Evolutionary conservation across 1,140 invertebrate species (phyloP), one percentile per base, ranked within the genome.

Genomic region (Trichonephila clavipes): DNA sequence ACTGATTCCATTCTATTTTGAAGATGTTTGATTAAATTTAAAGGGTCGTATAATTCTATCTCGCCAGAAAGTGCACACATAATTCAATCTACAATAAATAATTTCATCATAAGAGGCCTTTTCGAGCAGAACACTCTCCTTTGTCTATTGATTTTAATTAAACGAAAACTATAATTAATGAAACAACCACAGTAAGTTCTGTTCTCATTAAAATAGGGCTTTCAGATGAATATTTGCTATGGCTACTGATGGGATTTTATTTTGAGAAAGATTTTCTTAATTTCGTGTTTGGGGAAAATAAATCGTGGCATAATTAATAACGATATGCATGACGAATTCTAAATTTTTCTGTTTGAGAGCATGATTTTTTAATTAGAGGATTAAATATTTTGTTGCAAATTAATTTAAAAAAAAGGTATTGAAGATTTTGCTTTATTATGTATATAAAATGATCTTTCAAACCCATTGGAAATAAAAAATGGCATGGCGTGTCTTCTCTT

Each of bases 31-130:
- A 77, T 77, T 77, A 77, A 77, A 77, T 77, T 77, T 77, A 77
- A 77, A 77, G 28, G 72, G 72, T 40, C 28, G 34, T 19, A 77
- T 77, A 40, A 77, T 77, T 77, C 28, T 77, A 28, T 77, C 34
- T 40, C 72, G 72, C 66, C 21, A 24, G 8, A 69, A 69, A 69
- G 24, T 69, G 66, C 66, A 1, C 72, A 77, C 28, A 77, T 77
- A 77, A 77, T 77, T 77, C 72, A 77, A 77, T 77, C 72, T 77
- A 40, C 28, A 77, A 77, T 77, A 77, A 77, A 77, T 77, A 77
- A 77, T 34, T 77, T 77, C 72, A 77, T 77, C 72, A 18, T 34
- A 12, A 77, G 18, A 34, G 18, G 18, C 14, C 34, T 34, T 28
- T 34, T 34, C 28, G 34, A 77, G 72, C 72, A 40, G 72, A 77